Conservation (phyloP, 1,140 invertebrate species). For the Tribolium madens region DNA sequence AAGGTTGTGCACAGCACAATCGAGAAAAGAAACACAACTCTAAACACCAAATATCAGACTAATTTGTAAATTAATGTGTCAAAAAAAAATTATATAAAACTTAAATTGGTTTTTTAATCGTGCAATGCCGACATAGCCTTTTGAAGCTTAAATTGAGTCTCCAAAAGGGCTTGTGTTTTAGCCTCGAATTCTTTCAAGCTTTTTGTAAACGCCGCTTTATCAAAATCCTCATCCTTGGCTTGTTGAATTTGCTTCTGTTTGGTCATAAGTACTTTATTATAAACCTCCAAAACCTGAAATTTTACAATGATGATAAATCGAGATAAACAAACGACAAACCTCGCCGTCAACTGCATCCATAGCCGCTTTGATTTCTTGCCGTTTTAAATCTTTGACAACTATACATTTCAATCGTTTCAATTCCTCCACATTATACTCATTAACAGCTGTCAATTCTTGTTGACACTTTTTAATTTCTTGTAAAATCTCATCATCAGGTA, state of each 20-base stretch:
- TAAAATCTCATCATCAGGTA: slow-evolving; percentile 85
- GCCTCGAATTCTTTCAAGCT: slow-evolving; percentile 56
- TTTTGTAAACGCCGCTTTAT: slow-evolving; percentile 53
- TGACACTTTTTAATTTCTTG: slow-evolving; percentile 88
- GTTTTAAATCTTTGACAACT: slow-evolving; percentile 74
- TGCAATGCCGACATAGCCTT: slow-evolving; percentile 15
- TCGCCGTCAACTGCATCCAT: slow-evolving; percentile 78
- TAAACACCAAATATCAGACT: slow-evolving; percentile 45
- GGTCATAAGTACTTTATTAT: slow-evolving; percentile 58
- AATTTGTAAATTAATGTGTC: slow-evolving; percentile 46
- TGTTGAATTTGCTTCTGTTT: slow-evolving; percentile 56
- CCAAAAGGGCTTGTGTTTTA: slow-evolving; percentile 59
- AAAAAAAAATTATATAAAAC: slow-evolving; percentile 21
- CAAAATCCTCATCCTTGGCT: slow-evolving; percentile 54
- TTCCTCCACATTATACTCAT: slow-evolving; percentile 77
- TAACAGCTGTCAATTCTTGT: slow-evolving; percentile 79
- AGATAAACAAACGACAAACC: slow-evolving; percentile 67
- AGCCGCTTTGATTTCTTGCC: slow-evolving; percentile 78
- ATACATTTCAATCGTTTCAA: slow-evolving; percentile 72
- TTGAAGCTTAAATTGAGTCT: slow-evolving; percentile 53
- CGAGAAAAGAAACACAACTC: slow-evolving; percentile 20
- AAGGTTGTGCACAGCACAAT: slow-evolving; percentile 18
- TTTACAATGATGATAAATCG: slow-evolving; percentile 25
- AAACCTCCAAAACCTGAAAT: slow-evolving; percentile 60
- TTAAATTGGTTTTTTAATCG: background rate